Base-by-base conservation (phyloP, 2,888 invertebrate genomes). In the Mycogona germanica region DNA sequence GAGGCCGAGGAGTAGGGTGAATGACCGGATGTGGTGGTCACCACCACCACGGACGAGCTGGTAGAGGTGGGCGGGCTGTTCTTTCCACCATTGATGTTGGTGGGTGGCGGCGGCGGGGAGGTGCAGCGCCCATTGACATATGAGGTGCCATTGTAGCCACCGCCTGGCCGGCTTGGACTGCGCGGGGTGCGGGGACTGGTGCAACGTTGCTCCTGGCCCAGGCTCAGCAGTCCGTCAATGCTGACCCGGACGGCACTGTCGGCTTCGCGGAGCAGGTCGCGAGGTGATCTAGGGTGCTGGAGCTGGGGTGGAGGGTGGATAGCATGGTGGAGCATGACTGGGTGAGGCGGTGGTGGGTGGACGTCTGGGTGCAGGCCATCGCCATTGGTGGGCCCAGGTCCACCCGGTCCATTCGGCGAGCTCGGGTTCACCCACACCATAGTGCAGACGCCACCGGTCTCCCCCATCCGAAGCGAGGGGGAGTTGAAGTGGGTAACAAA, bases 381-480 rank as follows among this genome's bases (percentile, higher is more conserved):
- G 55, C 49, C 23, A 53, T 41, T 12, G 53, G 51, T 17, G 51
- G 38, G 26, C 70, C 67, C 29, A 76, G 64, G 30, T 73, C 44
- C 70, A 77, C 67, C 6, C 75, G 74, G 68, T 78, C 77, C 29
- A 32, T 21, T 28, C 47, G 26, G 32, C 69, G 69, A 2, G 73
- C 76, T 37, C 78, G 78, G 48, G 41, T 55, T 55, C 28, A 79
- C 78, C 80, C 80, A 81, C 55, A 80, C 75, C 80, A 80, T 81
- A 87, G 81, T 80, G 54, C 77, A 66, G 0, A 91, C 89, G 40
- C 89, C 64, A 52, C 89, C 91, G 37, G 87, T 87, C 70, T 91
- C 89, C 47, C 89, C 89, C 88, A 91, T 88, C 61, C 91, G 87
- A 59, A 89, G 89, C 46, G 87, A 86, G 29, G 91, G 89, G 49